These are phyloP conservation scores for Syrphus vitripennis DNA, from an alignment of 2,888 invertebrate genomes.

Conservation along the genomic window DNA sequence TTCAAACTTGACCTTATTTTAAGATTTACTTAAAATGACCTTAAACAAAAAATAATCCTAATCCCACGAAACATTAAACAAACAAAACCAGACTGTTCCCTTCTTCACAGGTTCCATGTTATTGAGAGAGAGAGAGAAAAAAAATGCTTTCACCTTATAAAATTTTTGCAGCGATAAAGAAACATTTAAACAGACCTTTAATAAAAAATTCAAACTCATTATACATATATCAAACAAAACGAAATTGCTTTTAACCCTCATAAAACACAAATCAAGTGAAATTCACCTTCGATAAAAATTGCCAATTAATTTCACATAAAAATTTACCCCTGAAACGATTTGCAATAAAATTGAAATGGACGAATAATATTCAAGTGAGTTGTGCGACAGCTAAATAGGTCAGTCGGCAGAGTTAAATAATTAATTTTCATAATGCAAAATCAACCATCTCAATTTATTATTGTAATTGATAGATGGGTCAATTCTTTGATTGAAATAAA, in stretches of 20 bases:
- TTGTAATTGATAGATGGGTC: too few relatives aligned
- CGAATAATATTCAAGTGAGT: not conserved
- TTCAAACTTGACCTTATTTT: too few relatives aligned
- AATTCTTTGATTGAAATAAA: too few relatives aligned
- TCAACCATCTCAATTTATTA: too few relatives aligned
- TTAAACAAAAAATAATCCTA: too few relatives aligned
- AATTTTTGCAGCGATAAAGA: not conserved
- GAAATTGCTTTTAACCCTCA: not conserved
- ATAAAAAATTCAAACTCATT: not conserved
- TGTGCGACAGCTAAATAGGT: too few relatives aligned
- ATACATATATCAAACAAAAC: not conserved
- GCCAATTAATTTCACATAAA: conserved; percentile 11
- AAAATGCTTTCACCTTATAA: not conserved
- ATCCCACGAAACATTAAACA: not conserved
- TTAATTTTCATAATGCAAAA: too few relatives aligned
- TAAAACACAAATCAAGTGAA: conserved; percentile 12
- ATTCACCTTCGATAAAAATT: conserved; percentile 7
- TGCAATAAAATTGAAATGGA: not conserved
- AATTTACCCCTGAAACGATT: not conserved
- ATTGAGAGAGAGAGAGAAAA: not conserved
- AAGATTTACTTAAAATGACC: too few relatives aligned
- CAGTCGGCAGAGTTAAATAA: too few relatives aligned
- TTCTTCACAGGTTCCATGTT: too few relatives aligned
- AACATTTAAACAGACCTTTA: not conserved
- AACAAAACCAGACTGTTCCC: too few relatives aligned